Evolutionary conservation across 2,888 invertebrate genomes (phyloP).

Genomic region (Hanleya hanleyi): DNA sequence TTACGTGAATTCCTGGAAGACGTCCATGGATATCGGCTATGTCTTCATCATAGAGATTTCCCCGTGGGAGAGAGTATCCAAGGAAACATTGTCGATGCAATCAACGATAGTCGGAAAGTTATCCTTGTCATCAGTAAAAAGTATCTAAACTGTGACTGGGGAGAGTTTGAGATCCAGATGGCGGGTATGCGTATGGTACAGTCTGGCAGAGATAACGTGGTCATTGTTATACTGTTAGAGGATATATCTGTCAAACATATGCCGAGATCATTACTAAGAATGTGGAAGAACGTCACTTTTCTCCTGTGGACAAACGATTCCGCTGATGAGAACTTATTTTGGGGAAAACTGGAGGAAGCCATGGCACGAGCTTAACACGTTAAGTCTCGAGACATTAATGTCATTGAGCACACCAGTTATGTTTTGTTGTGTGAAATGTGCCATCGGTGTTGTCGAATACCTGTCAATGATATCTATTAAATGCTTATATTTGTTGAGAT

Average conservation of each 20-base stretch:
- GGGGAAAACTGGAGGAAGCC: neutral
- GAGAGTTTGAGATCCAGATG: slow-evolving; percentile 10
- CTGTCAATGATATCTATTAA: too few relatives aligned
- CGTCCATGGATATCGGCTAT: neutral
- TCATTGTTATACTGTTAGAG: slow-evolving; percentile 4
- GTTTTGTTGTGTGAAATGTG: too few relatives aligned
- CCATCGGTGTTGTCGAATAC: too few relatives aligned
- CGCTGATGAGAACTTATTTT: neutral
- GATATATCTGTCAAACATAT: neutral
- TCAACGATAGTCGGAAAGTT: neutral
- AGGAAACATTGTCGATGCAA: neutral
- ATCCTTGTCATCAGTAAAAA: neutral
- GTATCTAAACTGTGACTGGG: neutral
- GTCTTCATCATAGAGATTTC: slow-evolving; percentile 4
- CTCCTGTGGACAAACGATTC: neutral
- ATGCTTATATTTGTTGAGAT: too few relatives aligned
- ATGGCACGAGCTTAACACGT: too few relatives aligned
- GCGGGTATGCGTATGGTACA: slow-evolving; percentile 2
- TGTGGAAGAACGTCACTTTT: neutral
- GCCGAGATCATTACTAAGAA: neutral
- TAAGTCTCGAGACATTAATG: too few relatives aligned
- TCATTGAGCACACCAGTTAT: too few relatives aligned
- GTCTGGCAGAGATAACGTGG: neutral
- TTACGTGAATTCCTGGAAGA: neutral
- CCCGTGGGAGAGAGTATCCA: neutral